Conservation (phyloP, 2,797 vertebrate species). For the Alca torda region DNA sequence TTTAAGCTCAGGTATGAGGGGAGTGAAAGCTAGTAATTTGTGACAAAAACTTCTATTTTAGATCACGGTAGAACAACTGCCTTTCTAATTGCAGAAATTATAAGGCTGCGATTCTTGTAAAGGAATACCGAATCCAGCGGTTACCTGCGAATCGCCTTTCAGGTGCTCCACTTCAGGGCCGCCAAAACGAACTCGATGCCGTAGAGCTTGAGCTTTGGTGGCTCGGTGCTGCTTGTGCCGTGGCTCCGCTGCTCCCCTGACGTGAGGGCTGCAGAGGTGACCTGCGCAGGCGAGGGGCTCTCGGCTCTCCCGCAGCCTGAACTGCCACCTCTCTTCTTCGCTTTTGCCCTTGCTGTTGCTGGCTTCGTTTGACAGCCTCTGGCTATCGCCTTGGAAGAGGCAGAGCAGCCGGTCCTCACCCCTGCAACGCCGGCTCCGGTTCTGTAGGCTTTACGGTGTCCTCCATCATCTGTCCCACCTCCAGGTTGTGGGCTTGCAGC, state of each 20-base stretch:
- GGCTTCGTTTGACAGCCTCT: fast-evolving
- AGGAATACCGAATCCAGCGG: not conserved
- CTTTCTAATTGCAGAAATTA: slow-evolving; percentile 55
- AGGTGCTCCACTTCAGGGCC: not conserved
- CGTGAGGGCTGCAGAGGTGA: not conserved
- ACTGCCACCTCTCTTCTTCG: fast-evolving
- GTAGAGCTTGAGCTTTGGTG: fast-evolving
- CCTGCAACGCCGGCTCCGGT: not conserved
- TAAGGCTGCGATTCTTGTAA: not conserved
- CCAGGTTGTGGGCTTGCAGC: not conserved
- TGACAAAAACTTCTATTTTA: slow-evolving; percentile 64
- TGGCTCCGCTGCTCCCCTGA: fast-evolving
- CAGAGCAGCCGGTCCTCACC: fast-evolving
- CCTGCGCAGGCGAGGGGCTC: fast-evolving
- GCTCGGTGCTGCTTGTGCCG: not conserved
- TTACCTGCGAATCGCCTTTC: not conserved
- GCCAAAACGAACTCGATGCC: fast-evolving
- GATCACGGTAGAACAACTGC: slow-evolving; percentile 27
- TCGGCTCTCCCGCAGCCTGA: not conserved
- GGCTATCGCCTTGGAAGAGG: not conserved
- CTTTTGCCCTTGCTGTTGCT: fast-evolving
- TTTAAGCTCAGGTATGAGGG: slow-evolving; percentile 56
- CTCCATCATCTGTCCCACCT: not conserved
- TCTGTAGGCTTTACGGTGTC: fast-evolving
- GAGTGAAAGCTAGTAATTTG: slow-evolving; percentile 65